phyloP scores from a whole-genome alignment of 2,797 vertebrate species.

The Trichosurus vulpecula region DNA sequence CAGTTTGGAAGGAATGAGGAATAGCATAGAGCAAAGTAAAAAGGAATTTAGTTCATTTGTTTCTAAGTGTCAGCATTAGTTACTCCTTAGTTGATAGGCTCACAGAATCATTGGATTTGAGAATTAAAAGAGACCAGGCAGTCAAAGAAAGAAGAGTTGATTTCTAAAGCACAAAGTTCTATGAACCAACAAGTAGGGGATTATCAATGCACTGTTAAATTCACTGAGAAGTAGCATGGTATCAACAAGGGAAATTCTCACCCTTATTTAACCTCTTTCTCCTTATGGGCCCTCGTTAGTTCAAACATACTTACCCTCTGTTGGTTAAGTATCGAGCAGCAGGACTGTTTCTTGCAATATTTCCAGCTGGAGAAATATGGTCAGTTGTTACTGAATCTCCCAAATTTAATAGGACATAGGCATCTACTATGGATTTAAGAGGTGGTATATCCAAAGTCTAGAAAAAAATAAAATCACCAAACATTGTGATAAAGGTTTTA shows the following conservation, averaged over 20 bases:
- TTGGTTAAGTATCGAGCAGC: constrained; percentile 93
- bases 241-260: not conserved
- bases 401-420: constrained; percentile 93
- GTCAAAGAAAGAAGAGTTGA: constrained; percentile 6
- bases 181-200: not conserved
- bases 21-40: not conserved
- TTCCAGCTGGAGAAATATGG: constrained; percentile 98
- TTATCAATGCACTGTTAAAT: not conserved
- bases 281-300: not conserved
- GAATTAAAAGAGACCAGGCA: constrained; percentile 7
- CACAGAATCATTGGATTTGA: not conserved
- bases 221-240: not conserved
- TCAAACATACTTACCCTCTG: constrained; percentile 87
- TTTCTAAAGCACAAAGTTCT: not conserved
- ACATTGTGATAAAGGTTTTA: not conserved
- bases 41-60: not conserved
- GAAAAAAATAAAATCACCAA: constrained; percentile 39
- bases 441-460: constrained; percentile 90
- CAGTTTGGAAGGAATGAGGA: not conserved
- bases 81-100: not conserved
- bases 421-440: constrained; percentile 88
- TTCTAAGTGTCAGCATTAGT: not conserved
- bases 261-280: not conserved
- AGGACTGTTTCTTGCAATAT: constrained; percentile 96
- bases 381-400: constrained; percentile 99